Percentiles rank a stretch among this genome's conserved stretches.
Conservation (phyloP, 2,113 vertebrate species). For the Ivindomyrus marchei region DNA sequence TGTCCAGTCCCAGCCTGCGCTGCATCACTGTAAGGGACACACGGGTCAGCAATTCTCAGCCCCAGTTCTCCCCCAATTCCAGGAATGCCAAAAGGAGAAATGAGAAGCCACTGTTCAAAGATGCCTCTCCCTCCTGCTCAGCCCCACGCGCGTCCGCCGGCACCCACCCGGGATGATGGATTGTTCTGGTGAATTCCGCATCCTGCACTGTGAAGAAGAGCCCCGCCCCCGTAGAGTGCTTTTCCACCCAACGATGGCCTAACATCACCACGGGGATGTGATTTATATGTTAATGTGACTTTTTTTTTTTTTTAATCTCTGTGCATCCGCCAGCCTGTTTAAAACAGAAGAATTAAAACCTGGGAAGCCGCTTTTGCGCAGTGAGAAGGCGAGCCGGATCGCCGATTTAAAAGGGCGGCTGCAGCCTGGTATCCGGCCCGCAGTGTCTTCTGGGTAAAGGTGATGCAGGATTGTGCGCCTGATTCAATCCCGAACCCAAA, state of each 20-base stretch:
- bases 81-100: neutral
- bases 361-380: neutral
- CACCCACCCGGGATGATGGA: neutral
- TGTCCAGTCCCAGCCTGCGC: neutral
- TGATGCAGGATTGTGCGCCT: neutral
- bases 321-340: neutral
- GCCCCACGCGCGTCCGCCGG: neutral
- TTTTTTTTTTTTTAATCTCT: neutral
- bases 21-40: neutral
- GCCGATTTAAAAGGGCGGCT: neutral
- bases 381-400: neutral
- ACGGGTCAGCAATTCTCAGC: neutral
- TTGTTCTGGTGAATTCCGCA: neutral
- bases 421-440: neutral
- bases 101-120: neutral
- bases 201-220: neutral
- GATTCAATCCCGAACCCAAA: neutral
- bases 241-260: constrained; percentile 1
- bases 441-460: neutral
- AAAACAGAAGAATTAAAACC: neutral
- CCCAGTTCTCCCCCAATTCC: neutral
- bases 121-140: neutral
- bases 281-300: neutral
- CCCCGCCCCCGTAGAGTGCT: neutral
- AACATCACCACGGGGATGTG: neutral